Base-by-base conservation (phyloP, 1,140 invertebrate genomes). In the Dysdera silvatica region DNA sequence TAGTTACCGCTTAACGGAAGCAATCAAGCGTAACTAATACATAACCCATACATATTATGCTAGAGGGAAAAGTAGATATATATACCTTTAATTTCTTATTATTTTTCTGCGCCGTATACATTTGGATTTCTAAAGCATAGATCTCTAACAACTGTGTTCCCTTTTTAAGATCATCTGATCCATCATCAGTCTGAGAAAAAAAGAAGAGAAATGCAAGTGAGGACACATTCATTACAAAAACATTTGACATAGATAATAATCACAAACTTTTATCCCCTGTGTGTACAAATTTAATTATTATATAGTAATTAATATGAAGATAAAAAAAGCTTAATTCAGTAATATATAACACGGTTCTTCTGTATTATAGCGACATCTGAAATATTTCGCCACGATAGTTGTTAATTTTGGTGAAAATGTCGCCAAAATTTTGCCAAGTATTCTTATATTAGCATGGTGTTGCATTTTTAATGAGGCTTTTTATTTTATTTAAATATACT, bases 21-120 rank as follows among this genome's bases (percentile, higher is more conserved):
- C n/a, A n/a, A n/a, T n/a, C n/a, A n/a, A n/a, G n/a, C n/a, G n/a
- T n/a, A n/a, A n/a, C n/a, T n/a, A n/a, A 28, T 10, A 45, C 7
- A 45, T n/a, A n/a, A 7, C 7, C 8, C 8, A 45, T 10, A n/a
- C 23, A n/a, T 45, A 45, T n/a, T 12, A 45, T 35, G 10, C 12
- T 3, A 32, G 12, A 20, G 12, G 24, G 37, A 32, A 60, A 58
- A 29, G 47, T 31, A 48, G 47, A 23, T 31, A 52, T 43, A 60
- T 37, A 58, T 69, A 79, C 77, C 74, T 99, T 99, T 7, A 99
- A 77, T 77, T 98, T 98, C 75, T 99, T 99, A 74, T 99, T 99
- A 76, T 99, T 99, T 74, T 99, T 99, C 79, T 98, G 95, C 57
- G 92, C 93, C 1, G 96, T 99, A 74, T 99, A 98, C 96, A 99